Evolutionary conservation across 2,113 vertebrate species (phyloP).

Genomic region (Gallinago undulata): DNA sequence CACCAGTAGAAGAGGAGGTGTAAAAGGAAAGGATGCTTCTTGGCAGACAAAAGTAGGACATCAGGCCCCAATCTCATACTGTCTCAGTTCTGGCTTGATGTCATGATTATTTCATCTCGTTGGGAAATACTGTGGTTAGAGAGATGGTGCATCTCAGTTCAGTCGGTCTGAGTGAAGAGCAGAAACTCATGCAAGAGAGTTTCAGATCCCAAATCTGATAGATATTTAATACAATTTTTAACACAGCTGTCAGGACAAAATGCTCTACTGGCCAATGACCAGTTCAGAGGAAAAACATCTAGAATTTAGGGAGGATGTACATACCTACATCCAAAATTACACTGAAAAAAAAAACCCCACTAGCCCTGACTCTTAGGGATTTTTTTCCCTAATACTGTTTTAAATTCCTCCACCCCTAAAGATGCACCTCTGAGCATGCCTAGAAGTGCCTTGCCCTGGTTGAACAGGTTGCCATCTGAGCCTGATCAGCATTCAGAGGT

Average conservation of each 20-base stretch:
- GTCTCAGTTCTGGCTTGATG: not conserved
- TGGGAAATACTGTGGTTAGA: not conserved
- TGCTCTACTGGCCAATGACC: not conserved
- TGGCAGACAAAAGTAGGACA: not conserved
- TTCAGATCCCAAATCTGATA: not conserved
- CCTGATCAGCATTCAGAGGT: not conserved
- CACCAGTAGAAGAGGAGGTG: not conserved
- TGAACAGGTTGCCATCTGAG: not conserved
- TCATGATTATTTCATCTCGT: conserved; percentile 38
- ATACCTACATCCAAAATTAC: not conserved
- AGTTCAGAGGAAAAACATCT: not conserved
- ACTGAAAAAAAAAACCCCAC: not conserved
- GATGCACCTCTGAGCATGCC: not conserved
- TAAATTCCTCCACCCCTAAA: not conserved
- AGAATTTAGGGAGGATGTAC: not conserved
- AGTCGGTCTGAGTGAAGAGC: not conserved
- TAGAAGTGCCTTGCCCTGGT: not conserved
- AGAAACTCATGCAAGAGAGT: not conserved
- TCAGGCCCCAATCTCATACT: not conserved
- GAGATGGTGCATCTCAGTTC: not conserved
- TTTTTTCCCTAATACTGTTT: not conserved
- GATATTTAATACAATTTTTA: not conserved
- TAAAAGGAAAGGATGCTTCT: not conserved
- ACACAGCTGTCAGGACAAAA: not conserved
- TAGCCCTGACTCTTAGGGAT: fast-evolving